A percentile compares a stretch with the other conserved stretches of the same genome.
Evolutionary conservation across 2,888 invertebrate species (phyloP).

Genomic region (Heliothis peltigera): DNA sequence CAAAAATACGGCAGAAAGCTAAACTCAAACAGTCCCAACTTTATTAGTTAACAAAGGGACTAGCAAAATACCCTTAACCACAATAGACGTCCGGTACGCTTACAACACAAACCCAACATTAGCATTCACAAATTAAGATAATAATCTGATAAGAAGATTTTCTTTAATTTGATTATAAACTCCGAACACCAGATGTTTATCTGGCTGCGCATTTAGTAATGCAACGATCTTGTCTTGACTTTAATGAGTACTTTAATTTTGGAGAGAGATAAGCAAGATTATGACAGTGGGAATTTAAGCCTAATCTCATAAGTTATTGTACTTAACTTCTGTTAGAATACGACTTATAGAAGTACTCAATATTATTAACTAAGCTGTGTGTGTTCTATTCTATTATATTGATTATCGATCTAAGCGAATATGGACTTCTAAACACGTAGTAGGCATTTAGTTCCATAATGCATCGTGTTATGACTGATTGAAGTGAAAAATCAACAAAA

Average conservation of each 20-base stretch:
- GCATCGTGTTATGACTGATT: too few species aligned
- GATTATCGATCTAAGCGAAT: too few species aligned
- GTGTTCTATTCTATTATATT: too few species aligned
- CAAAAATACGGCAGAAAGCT: constrained; percentile 36
- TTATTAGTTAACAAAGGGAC: constrained; percentile 39
- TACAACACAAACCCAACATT: constrained; percentile 47
- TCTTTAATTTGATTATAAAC: constrained; percentile 59
- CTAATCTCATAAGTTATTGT: neutral
- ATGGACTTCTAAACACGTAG: too few species aligned
- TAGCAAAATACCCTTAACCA: constrained; percentile 45
- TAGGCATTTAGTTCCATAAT: too few species aligned
- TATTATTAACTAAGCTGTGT: neutral
- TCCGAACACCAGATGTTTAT: constrained; percentile 44
- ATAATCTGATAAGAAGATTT: constrained; percentile 44
- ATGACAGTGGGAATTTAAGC: neutral
- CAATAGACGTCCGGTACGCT: constrained; percentile 49
- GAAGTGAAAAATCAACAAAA: too few species aligned
- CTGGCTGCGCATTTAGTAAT: constrained; percentile 13
- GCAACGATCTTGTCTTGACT: constrained; percentile 8
- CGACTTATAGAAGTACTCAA: neutral
- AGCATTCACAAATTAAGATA: constrained; percentile 61
- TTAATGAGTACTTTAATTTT: constrained; percentile 7
- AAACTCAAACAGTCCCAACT: constrained; percentile 22
- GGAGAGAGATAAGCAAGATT: constrained; percentile 1
- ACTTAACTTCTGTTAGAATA: neutral